Evolutionary conservation across 2,888 invertebrate species (phyloP).

Genomic region (Atethmia centrago): DNA sequence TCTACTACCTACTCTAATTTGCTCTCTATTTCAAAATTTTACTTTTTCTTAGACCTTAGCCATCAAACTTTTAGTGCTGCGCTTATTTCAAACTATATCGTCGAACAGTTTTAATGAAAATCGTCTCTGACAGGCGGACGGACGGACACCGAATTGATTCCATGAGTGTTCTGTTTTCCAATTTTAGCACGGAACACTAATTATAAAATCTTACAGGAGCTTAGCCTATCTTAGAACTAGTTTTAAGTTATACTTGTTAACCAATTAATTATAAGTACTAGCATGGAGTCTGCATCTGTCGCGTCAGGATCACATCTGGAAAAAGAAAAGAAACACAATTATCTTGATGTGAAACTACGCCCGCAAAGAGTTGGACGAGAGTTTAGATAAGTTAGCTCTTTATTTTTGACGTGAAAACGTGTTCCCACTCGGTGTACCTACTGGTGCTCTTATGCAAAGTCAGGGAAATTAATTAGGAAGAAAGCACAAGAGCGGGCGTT

Average conservation of each 20-base stretch:
- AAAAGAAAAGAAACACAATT: constrained; percentile 7
- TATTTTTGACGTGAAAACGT: background rate
- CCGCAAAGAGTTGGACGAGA: background rate
- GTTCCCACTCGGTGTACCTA: background rate
- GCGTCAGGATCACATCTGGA: constrained; percentile 47
- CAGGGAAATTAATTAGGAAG: background rate
- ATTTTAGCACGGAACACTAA: constrained; percentile 33
- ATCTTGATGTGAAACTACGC: background rate
- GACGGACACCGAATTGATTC: background rate
- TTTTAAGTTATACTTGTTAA: constrained; percentile 58
- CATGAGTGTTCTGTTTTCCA: background rate
- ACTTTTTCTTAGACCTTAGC: background rate
- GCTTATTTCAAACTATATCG: background rate
- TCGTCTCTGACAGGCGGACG: background rate
- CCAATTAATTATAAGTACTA: constrained; percentile 40
- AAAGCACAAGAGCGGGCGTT: too few relatives aligned
- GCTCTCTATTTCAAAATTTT: background rate
- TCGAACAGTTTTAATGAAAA: background rate
- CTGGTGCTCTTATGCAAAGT: background rate
- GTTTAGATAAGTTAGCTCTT: background rate
- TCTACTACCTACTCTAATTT: background rate
- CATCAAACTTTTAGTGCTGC: background rate
- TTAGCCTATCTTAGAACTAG: constrained; percentile 64
- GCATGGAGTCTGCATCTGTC: background rate
- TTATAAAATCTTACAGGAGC: constrained; percentile 62